Base-by-base conservation (phyloP, 2,888 invertebrate genomes). In the Chloroclystis v-ata region DNA sequence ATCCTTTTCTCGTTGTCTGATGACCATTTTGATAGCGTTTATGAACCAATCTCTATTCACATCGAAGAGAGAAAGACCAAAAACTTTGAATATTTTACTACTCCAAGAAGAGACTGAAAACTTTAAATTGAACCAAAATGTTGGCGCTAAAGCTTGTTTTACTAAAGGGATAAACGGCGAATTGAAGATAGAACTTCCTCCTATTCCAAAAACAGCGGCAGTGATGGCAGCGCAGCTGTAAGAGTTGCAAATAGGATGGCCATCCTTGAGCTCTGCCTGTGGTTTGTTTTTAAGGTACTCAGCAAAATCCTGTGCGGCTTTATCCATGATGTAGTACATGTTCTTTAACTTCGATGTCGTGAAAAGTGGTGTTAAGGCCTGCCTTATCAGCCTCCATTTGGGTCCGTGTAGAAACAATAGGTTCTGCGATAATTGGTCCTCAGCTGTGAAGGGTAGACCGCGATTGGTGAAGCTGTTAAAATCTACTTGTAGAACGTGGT, bases 191-290 rank as follows among this genome's bases (percentile, higher is more conserved):
- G 73, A 73, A 32, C 73, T 56, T 1, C 70, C 63, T 6, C 69
- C 71, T 2, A 87, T 69, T 0, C 87, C 86, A 47, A 85, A 85
- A 1, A 83, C 75, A 1, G 79, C 67, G 0, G 75, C 76, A 0
- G 69, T 67, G 4, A 83, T 72, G 3, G 76, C 70, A 1, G 75
- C 75, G 37, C 68, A 59, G 35, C 72, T 70, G 51, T 66, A 78
- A 9, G 63, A 59, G 1, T 58, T 61, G n/a, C 74, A 37, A 0
- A 65, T 62, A 1, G 70, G 59, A 20, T 60, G 64, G 1, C 67
- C 61, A 1, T 70, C 55, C 4, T 62, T 62, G 3, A 62, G 41
- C 14, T 53, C 4, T n/a, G 14, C 57, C 1, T 70, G 57, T 0
- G 75, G 70, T 42, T 72, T 69, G 0, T 55, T 48, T 3, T 67